Evolutionary conservation across 2,888 invertebrate species (phyloP), one percentile per base, ranked within the genome.

Genomic region (Melipona bicolor): DNA sequence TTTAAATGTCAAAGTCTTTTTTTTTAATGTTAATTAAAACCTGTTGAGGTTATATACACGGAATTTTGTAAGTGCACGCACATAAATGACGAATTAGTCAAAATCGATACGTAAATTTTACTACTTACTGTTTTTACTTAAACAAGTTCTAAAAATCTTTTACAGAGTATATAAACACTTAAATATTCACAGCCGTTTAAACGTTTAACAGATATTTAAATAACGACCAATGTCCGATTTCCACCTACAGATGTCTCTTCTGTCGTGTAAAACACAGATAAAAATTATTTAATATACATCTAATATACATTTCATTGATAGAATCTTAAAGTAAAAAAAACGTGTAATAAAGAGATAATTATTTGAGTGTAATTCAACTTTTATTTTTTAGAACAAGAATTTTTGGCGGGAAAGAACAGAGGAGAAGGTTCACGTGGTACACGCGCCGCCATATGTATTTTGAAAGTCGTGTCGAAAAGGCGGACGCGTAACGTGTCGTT

Each of bases 141-240:
- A 74, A 81, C 4, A 56, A 50, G 69, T 49, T 73, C 24, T 13
- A 65, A 3, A 74, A 27, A 21, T 2, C 59, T 17, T 54, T 50
- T 36, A 54, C 32, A 4, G 17, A 74, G 11, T n/a, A 24, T 27
- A 24, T 21, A 4, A 52, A 70, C n/a, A 21, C 13, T 49, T 15
- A 83, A 82, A 77, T 61, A 77, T 70, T 77, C 64, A 77, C 77
- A 75, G 73, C 54, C 69, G 11, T 9, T 17, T 2, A 15, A 4
- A 59, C 73, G 64, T 81, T 61, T 67, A 13, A 54, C 27, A 70
- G 54, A 81, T 62, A 73, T 83, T 81, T 43, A 61, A 83, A 83
- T 77, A 81, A 62, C 74, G 69, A 70, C 43, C 3, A 21, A 49
- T 32, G 59, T 17, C 27, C 15, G 6, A n/a, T 9, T 59, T 56